Percentiles rank a stretch among this genome's conserved stretches.
Conservation (phyloP, 2,797 vertebrate species). For the Lepilemur septentrionalis region DNA sequence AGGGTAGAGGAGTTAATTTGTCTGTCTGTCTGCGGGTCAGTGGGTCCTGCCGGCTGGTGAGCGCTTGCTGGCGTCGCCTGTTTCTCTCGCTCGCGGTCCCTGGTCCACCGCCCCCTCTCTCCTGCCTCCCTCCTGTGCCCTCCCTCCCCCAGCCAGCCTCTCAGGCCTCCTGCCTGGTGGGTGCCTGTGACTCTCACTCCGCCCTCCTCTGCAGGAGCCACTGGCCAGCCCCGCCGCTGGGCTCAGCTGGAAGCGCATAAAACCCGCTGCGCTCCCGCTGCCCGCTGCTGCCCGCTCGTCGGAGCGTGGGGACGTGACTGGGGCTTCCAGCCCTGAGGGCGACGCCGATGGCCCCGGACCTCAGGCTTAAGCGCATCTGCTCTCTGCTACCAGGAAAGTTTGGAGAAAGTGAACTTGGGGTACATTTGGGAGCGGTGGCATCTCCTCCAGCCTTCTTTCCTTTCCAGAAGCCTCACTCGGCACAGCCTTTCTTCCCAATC, state of each 20-base stretch:
- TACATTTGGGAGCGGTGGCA: not conserved
- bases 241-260: not conserved
- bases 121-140: not conserved
- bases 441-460: not conserved
- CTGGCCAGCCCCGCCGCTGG: not conserved
- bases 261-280: not conserved
- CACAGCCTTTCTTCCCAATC: not conserved
- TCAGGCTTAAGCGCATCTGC: not conserved
- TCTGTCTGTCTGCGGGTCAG: not conserved
- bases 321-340: not conserved
- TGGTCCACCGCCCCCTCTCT: accelerated
- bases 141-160: not conserved
- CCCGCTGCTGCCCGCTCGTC: accelerated
- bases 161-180: not conserved
- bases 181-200: not conserved
- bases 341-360: accelerated
- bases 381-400: conserved; percentile 4
- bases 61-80: accelerated
- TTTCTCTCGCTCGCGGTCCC: accelerated
- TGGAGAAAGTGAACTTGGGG: conserved; percentile 19
- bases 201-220: conserved; percentile 52
- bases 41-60: not conserved
- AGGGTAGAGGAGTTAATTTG: not conserved
- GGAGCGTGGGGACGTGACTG: not conserved
- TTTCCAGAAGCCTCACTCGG: not conserved